These are phyloP conservation scores for Ciconia nigra DNA, from an alignment of 2,797 vertebrate genomes.

Conservation along the genomic window DNA sequence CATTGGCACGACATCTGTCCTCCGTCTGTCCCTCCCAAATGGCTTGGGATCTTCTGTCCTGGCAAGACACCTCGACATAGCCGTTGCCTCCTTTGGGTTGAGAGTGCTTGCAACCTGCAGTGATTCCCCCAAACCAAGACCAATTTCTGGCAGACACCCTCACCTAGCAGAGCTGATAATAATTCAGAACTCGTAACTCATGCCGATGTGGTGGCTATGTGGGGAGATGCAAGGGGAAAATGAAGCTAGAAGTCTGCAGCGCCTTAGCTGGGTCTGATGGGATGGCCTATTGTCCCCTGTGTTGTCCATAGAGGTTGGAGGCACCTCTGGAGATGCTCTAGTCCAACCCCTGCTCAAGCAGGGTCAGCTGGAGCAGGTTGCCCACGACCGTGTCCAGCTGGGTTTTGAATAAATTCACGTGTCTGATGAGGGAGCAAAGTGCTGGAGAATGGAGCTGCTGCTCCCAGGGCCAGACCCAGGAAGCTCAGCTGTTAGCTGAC, in stretches of 20 bases:
- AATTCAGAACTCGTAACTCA: neutral
- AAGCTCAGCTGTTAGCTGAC: neutral
- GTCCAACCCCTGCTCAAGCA: neutral
- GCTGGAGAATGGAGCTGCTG: neutral
- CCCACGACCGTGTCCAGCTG: too few relatives aligned
- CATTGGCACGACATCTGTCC: rapidly evolving
- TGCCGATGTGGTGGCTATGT: too few relatives aligned
- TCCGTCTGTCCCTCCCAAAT: neutral
- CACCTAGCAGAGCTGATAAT: neutral
- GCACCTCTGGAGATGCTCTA: neutral
- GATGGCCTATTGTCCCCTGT: rapidly evolving
- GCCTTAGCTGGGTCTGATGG: neutral
- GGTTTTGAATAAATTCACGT: neutral
- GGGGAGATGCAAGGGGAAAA: neutral
- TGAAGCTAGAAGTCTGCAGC: neutral
- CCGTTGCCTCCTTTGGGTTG: neutral
- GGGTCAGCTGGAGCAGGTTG: neutral
- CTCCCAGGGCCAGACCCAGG: neutral
- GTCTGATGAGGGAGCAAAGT: neutral
- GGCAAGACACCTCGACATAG: neutral
- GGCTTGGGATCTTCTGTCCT: neutral
- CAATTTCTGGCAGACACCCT: neutral
- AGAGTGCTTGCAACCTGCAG: neutral
- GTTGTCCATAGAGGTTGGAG: neutral
- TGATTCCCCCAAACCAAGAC: neutral